Percentiles rank a stretch among this genome's conserved stretches.
These are phyloP conservation scores for Villa cingulata DNA, from an alignment of 2,888 invertebrate species.

Conservation along the genomic window DNA sequence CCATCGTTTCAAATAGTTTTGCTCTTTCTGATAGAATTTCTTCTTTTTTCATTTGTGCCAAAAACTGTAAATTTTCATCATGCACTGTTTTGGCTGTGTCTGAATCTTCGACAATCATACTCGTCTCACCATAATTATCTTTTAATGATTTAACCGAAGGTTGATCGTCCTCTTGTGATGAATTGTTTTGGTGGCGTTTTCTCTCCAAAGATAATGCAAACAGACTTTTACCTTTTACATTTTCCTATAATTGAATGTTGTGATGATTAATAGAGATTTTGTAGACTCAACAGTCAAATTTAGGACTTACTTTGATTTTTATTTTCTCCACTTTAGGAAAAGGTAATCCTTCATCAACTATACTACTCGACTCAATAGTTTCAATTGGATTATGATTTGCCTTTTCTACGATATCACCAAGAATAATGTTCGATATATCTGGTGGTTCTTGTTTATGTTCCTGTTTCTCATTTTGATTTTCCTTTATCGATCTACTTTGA, in stretches of 20 bases:
- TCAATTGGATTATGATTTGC: background rate
- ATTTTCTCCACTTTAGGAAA: conserved; percentile 34
- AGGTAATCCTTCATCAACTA: conserved; percentile 15
- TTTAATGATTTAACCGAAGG: conserved; percentile 14
- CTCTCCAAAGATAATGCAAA: conserved; percentile 39
- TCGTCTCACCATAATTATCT: conserved; percentile 13
- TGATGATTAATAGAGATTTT: background rate
- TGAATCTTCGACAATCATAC: conserved; percentile 33
- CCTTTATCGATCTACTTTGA: conserved; percentile 9
- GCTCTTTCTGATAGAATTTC: conserved; percentile 64
- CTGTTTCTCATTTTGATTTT: conserved; percentile 15
- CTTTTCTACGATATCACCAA: conserved; percentile 45
- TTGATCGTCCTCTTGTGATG: background rate
- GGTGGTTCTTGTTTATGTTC: conserved; percentile 20
- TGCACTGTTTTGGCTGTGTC: conserved; percentile 50
- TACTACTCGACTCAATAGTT: background rate
- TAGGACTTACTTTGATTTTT: background rate
- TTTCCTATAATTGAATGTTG: background rate
- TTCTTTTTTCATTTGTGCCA: conserved; percentile 53
- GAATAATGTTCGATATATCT: conserved; percentile 18
- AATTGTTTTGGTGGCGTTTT: conserved; percentile 14
- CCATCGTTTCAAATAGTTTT: conserved; percentile 43
- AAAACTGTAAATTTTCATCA: conserved; percentile 51
- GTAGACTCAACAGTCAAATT: background rate
- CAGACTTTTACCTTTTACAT: conserved; percentile 37